phyloP scores from a whole-genome alignment of 2,797 vertebrate genomes.

The Delichon dasypus region DNA sequence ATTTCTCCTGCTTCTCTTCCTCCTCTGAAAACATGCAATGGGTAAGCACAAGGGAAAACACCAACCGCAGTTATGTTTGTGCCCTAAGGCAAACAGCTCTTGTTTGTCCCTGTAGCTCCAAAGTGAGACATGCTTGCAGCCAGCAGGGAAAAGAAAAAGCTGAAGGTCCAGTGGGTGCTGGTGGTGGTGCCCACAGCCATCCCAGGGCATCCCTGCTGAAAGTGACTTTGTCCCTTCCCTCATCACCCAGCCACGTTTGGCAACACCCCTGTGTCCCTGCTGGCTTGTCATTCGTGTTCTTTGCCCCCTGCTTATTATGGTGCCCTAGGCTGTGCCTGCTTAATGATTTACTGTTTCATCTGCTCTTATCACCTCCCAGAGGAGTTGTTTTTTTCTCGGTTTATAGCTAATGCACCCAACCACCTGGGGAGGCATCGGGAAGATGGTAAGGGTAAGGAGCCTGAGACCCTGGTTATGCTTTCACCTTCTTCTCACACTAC shows the following conservation, averaged over 20 bases:
- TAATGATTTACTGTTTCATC: slow-evolving; percentile 56
- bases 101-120: background rate
- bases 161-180: background rate
- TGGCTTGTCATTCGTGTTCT: background rate
- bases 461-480: rapidly evolving
- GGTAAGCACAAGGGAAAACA: background rate
- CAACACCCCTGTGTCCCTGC: rapidly evolving
- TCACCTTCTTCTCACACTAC: background rate
- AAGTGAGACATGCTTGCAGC: background rate
- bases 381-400: background rate
- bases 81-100: background rate
- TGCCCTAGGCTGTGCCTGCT: rapidly evolving
- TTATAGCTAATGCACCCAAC: background rate
- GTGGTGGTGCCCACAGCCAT: background rate
- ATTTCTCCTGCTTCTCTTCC: background rate
- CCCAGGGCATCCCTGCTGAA: background rate
- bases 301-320: background rate
- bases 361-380: background rate
- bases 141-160: background rate
- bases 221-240: background rate
- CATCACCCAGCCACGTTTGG: rapidly evolving
- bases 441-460: background rate
- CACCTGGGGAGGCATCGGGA: background rate
- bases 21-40: background rate
- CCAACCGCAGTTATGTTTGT: background rate